phyloP scores from a whole-genome alignment of 2,797 vertebrate genomes.

The Rhodeus uyekii region DNA sequence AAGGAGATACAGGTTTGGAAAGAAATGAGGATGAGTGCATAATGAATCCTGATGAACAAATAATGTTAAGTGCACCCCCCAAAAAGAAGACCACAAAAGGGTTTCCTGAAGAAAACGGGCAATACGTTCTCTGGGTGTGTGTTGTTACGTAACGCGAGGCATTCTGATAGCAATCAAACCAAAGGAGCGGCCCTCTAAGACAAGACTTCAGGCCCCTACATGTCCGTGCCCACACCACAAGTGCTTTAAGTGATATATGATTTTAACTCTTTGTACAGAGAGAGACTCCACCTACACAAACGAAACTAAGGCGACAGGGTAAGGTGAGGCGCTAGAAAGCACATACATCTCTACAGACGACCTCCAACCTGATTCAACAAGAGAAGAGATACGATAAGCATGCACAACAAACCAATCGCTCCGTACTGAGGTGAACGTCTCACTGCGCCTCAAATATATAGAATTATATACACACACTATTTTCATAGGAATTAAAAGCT shows the following conservation, averaged over 20 bases:
- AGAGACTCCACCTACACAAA: conserved; percentile 46
- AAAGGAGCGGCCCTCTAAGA: conserved; percentile 17
- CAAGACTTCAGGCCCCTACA: conserved; percentile 21
- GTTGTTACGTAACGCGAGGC: conserved; percentile 4
- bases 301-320: conserved; percentile 36
- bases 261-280: conserved; percentile 25
- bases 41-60: background rate
- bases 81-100: background rate
- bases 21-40: background rate
- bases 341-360: background rate
- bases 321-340: conserved; percentile 20
- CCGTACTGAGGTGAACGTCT: background rate
- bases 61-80: background rate
- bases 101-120: background rate
- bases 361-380: conserved; percentile 8
- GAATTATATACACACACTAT: background rate
- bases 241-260: conserved; percentile 17
- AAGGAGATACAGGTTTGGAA: background rate
- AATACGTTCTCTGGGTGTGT: conserved; percentile 6
- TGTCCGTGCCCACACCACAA: conserved; percentile 26
- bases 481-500: background rate
- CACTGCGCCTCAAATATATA: background rate
- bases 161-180: conserved; percentile 49
- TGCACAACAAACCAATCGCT: background rate
- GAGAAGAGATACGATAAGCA: background rate